Base-by-base conservation (phyloP, 2,888 invertebrate genomes). In the Trissonchulus latispiculum region DNA sequence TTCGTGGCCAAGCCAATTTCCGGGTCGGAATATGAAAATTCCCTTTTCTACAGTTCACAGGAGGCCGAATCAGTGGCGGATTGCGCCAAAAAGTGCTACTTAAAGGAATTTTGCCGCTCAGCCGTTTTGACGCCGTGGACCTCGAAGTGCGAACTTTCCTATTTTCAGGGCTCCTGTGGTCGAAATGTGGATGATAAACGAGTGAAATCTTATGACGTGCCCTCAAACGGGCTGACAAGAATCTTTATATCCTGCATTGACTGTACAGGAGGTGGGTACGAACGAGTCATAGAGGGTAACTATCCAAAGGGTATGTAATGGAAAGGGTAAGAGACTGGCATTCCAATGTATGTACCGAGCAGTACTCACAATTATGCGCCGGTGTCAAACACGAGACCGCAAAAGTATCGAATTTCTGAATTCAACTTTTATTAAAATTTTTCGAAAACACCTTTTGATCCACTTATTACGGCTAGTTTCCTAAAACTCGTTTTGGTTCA, bases 71-170 rank as follows among this genome's bases (percentile, higher is more conserved):
- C 79, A 2, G 78, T 77, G n/a, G 75, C 77, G 28, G 79, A 78
- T 61, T 81, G 81, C 75, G 81, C 81, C 23, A 75, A 70, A 1
- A 78, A 80, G 72, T 81, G 81, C 75, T 78, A 76, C 3, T 77
- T 78, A 33, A 77, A 79, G 18, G 78, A 81, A 62, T 80, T 81
- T 74, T 81, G 81, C 72, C 76, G 79, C 29, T 77, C 80, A 31
- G 81, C 81, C 28, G 78, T 80, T 35, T 81, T 77, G 75, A 80
- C 80, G 72, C 75, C 75, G n/a, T 15, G n/a, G 28, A 8, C 3
- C 2, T 15, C 15, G 28, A 29, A 32, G 32, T 71, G 72, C 66
- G 61, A 71, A 15, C 31, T 69, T 18, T 33, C 72, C 31, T 71
- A 71, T 64, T 64, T 64, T 28, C 31, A 64, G 28, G 66, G 66